These are phyloP conservation scores for Calosoma granatense DNA, from an alignment of 1,140 invertebrate species.

Conservation along the genomic window DNA sequence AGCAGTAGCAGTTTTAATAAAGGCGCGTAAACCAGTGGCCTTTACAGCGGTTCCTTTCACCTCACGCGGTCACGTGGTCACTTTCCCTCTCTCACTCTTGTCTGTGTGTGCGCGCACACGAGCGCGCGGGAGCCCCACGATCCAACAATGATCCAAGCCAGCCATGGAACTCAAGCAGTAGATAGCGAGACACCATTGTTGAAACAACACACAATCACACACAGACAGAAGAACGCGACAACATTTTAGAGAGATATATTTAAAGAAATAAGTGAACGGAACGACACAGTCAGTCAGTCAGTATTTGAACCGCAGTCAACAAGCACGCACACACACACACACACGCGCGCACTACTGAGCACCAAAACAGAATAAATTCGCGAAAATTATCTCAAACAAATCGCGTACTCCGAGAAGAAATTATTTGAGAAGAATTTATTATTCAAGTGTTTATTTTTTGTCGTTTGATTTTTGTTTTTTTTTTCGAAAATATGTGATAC, in stretches of 20 bases:
- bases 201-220: slow-evolving; percentile 4
- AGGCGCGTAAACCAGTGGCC: not conserved
- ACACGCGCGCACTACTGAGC: not conserved
- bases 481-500: too few relatives aligned
- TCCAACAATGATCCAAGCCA: slow-evolving; percentile 10
- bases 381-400: too few relatives aligned
- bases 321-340: not conserved
- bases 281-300: not conserved
- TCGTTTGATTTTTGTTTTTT: too few relatives aligned
- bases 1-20: not conserved
- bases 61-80: slow-evolving; percentile 13
- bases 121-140: slow-evolving; percentile 9
- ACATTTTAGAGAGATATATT: slow-evolving; percentile 6
- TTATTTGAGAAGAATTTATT: too few relatives aligned
- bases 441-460: too few relatives aligned
- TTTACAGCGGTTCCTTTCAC: slow-evolving; percentile 14
- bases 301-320: not conserved
- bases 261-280: not conserved
- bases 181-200: slow-evolving; percentile 16
- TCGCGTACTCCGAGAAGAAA: too few relatives aligned
- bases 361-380: slow-evolving; percentile 2
- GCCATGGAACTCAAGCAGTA: slow-evolving; percentile 8
- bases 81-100: slow-evolving; percentile 16
- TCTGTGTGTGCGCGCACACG: slow-evolving; percentile 9
- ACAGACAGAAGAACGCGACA: not conserved